A percentile compares a stretch with the other conserved stretches of the same genome.
phyloP scores from a whole-genome alignment of 2,113 vertebrate genomes.

The Marcusenius ussheri region DNA sequence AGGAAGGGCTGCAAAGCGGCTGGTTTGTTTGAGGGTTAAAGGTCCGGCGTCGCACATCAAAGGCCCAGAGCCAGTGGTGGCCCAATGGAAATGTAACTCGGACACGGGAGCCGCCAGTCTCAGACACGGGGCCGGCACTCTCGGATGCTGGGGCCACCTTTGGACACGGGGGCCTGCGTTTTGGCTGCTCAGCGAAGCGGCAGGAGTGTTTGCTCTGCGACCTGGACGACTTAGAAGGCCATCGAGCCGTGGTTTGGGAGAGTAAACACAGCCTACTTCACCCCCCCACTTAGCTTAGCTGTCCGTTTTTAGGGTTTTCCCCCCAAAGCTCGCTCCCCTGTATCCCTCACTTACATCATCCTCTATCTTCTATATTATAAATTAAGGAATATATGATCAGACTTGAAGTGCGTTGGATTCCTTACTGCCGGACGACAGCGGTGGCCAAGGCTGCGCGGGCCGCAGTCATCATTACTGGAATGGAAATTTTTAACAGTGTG shows the following conservation, averaged over 20 bases:
- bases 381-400: background rate
- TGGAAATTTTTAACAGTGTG: background rate
- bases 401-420: background rate
- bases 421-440: background rate
- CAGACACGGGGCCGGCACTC: too few species aligned
- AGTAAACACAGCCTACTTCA: slow-evolving; percentile 42
- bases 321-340: background rate
- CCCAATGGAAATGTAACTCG: background rate
- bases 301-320: background rate
- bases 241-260: slow-evolving; percentile 28
- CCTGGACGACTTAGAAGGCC: slow-evolving; percentile 33
- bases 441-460: background rate
- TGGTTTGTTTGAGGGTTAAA: background rate
- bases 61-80: background rate
- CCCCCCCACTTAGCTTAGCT: background rate
- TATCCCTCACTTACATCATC: background rate
- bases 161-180: slow-evolving; percentile 10
- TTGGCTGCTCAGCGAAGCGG: slow-evolving; percentile 37
- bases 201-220: slow-evolving; percentile 42
- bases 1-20: background rate
- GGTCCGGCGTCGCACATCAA: background rate
- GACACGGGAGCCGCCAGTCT: background rate
- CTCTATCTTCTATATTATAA: background rate
- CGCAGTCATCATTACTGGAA: background rate
- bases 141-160: slow-evolving; percentile 7